Evolutionary conservation across 1,140 invertebrate genomes (phyloP), one percentile per base, ranked within the genome.

Genomic region (Stegodyphus dumicola): DNA sequence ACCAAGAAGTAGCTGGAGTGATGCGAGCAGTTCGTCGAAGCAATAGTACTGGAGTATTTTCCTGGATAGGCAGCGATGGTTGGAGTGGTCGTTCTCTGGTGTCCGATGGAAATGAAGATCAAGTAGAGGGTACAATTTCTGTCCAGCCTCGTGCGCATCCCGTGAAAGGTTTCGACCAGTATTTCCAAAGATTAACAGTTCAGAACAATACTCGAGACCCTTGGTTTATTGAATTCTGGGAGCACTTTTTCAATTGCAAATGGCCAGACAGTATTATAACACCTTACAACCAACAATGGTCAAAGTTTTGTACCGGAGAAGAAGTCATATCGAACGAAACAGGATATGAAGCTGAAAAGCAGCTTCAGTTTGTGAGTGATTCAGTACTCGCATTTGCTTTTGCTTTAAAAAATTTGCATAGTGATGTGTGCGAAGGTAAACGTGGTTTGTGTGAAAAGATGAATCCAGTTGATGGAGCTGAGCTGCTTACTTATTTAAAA

Each of bases 221-320:
- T 0, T 98, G 96, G 96, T 98, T 98, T 92, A 93, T 95, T 49
- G 96, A 98, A 92, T 97, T 97, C 91, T 98, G 96, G 96, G 96
- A 97, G 89, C 93, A 96, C 89, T 95, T 96, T 89, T 97, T 97
- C 89, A 93, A 95, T 84, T 89, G 88, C 71, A 88, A 88, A 87
- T 89, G 88, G 84, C 94, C 95, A 0, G 94, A 95, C 88, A 94
- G 94, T 70, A 92, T 94, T 0, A 91, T 91, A 51, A 97, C 96
- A 0, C 95, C 95, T 0, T 96, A 96, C 91, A 97, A 97, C 88
- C 17, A 67, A 9, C 90, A 91, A 52, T 93, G 95, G 87, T 95
- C 95, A 89, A 93, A 90, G 4, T 89, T 67, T 10, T 85, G 81
- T 65, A 85, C 81, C n/a, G 81, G 71, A 48, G 49, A 73, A 51